phyloP scores from a whole-genome alignment of 2,797 vertebrate genomes.

The Etheostoma nigrum region DNA sequence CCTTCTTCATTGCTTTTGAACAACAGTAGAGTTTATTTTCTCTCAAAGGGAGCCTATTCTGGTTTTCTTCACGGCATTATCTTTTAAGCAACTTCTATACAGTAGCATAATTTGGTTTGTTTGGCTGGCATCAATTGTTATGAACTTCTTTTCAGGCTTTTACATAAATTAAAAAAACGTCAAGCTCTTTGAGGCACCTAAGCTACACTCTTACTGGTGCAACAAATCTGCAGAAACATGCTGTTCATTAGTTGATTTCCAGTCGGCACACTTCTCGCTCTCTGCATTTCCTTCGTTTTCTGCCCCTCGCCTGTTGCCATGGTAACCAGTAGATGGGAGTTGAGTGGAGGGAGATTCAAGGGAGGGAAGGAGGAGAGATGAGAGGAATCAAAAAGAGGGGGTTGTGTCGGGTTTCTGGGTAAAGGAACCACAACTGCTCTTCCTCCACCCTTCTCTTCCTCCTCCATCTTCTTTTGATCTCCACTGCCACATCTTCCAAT shows the following conservation, averaged over 20 bases:
- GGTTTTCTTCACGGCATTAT: slow-evolving; percentile 14
- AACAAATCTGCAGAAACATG: slow-evolving; percentile 46
- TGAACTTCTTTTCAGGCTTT: slow-evolving; percentile 35
- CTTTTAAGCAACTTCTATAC: slow-evolving; percentile 1
- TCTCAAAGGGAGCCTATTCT: neutral
- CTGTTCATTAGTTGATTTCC: slow-evolving; percentile 61
- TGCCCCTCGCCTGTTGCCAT: slow-evolving; percentile 85
- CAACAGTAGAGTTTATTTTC: neutral
- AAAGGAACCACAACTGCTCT: slow-evolving; percentile 49
- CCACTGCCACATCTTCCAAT: slow-evolving; percentile 34
- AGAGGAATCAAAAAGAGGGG: neutral
- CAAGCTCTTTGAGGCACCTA: slow-evolving; percentile 23
- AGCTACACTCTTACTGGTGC: slow-evolving; percentile 30
- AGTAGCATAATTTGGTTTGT: slow-evolving; percentile 2
- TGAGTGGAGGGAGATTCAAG: slow-evolving; percentile 61
- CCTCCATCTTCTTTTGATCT: slow-evolving; percentile 17
- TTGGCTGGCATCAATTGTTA: slow-evolving; percentile 20
- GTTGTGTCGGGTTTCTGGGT: slow-evolving; percentile 58
- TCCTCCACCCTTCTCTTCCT: slow-evolving; percentile 26
- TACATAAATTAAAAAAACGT: slow-evolving; percentile 22
- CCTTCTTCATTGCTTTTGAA: neutral
- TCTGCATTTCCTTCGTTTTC: slow-evolving; percentile 68
- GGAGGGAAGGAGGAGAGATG: slow-evolving; percentile 26
- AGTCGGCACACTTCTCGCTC: slow-evolving; percentile 57
- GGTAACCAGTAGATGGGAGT: slow-evolving; percentile 83